phyloP scores from a whole-genome alignment of 2,113 vertebrate genomes.

The Onychostruthus taczanowskii region DNA sequence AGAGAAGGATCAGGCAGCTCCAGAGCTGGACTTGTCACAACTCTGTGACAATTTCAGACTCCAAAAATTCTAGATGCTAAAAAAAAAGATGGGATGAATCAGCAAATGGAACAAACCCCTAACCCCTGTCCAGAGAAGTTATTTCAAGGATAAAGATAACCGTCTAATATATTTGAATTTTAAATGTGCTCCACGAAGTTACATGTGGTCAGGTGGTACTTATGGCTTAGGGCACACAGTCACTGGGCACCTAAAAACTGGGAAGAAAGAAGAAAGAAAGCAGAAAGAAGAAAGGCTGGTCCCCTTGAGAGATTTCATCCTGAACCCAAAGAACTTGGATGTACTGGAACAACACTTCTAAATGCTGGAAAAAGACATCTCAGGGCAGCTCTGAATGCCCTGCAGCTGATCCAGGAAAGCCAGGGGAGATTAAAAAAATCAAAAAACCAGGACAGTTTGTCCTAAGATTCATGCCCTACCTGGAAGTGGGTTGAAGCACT shows the following conservation, averaged over 20 bases:
- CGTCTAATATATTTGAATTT: neutral
- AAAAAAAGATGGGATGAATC: neutral
- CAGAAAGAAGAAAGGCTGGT: neutral
- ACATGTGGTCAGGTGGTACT: neutral
- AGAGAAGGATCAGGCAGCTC: neutral
- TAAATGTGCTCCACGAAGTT: neutral
- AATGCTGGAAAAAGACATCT: neutral
- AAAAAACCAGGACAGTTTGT: neutral
- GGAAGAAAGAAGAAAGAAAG: neutral
- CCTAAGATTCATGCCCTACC: neutral
- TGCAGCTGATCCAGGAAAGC: neutral
- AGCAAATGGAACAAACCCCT: neutral
- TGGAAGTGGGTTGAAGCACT: neutral
- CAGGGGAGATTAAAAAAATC: neutral
- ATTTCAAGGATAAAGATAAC: neutral
- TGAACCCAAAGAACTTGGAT: neutral
- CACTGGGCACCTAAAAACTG: neutral
- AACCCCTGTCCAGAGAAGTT: neutral
- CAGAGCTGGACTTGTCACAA: neutral
- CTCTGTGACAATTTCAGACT: neutral
- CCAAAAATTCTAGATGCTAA: neutral
- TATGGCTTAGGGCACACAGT: neutral
- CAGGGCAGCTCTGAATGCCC: neutral
- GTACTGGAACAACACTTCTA: neutral
- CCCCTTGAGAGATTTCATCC: neutral